phyloP scores from a whole-genome alignment of 2,113 vertebrate species.

The Mastomys natalensis region DNA sequence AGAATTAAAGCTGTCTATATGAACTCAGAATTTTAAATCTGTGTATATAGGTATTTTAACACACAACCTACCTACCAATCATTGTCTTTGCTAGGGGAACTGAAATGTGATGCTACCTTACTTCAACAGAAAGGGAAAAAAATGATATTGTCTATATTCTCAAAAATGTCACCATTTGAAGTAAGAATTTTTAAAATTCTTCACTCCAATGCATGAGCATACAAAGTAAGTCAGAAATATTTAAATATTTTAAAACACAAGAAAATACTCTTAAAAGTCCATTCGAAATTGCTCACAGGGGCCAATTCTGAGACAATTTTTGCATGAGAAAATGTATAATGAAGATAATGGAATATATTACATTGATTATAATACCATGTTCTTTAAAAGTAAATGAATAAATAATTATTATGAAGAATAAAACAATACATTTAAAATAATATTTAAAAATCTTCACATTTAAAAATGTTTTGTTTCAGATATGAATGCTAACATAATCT shows the following conservation, averaged over 20 bases:
- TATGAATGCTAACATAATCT: not conserved
- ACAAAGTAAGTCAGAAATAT: not conserved
- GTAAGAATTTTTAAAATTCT: not conserved
- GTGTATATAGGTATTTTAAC: not conserved
- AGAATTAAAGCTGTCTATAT: not conserved
- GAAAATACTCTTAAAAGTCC: not conserved
- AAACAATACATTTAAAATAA: not conserved
- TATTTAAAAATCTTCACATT: too few species aligned
- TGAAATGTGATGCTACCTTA: not conserved
- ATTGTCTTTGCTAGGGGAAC: not conserved
- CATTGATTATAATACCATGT: not conserved
- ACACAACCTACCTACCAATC: not conserved
- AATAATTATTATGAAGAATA: not conserved
- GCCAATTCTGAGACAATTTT: not conserved
- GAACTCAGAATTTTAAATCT: not conserved
- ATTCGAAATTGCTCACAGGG: not conserved
- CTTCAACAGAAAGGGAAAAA: not conserved
- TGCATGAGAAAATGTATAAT: not conserved
- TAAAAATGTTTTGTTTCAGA: not conserved
- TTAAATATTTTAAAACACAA: slow-evolving; percentile 32
- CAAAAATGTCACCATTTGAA: not conserved
- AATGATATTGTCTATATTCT: not conserved
- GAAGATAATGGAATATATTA: not conserved
- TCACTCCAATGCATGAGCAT: not conserved
- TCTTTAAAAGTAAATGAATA: not conserved